These are phyloP conservation scores for Onthophagus sagittarius DNA, from an alignment of 2,888 invertebrate species.

Conservation along the genomic window DNA sequence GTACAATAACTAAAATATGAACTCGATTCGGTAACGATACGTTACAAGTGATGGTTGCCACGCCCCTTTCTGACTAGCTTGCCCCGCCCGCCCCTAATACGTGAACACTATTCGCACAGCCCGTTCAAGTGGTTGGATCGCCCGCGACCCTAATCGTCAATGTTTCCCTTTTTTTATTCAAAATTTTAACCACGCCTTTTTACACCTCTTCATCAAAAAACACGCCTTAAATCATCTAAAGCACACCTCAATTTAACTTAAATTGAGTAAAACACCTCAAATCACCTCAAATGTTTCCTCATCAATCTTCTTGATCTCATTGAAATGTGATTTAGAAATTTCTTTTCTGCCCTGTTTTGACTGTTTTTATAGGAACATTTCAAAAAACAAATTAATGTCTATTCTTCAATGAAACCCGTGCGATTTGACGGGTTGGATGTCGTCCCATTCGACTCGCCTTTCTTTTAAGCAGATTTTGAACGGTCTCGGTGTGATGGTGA, in stretches of 20 bases:
- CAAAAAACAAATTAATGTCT: not conserved
- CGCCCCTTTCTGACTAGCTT: not conserved
- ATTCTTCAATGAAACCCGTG: conserved; percentile 47
- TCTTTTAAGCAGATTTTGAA: conserved; percentile 69
- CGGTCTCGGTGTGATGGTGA: conserved; percentile 78
- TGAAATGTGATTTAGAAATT: not conserved
- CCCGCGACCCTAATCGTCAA: not conserved
- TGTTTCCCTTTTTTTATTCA: not conserved
- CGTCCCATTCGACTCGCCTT: conserved; percentile 52
- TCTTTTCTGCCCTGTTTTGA: not conserved
- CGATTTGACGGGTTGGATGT: conserved; percentile 46
- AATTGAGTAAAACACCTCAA: not conserved
- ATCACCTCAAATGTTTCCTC: no score
- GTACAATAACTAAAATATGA: not conserved
- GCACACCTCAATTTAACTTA: not conserved
- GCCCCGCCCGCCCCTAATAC: not conserved
- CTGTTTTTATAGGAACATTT: not conserved
- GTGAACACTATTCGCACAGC: not conserved
- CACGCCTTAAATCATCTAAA: not conserved
- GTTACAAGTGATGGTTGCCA: not conserved
- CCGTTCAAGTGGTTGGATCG: not conserved
- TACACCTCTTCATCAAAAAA: not conserved
- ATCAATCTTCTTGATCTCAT: no score
- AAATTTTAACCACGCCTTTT: not conserved
- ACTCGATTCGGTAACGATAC: not conserved